Evolutionary conservation across 2,888 invertebrate species (phyloP), one percentile per base, ranked within the genome.

Genomic region (Sericinus montela): DNA sequence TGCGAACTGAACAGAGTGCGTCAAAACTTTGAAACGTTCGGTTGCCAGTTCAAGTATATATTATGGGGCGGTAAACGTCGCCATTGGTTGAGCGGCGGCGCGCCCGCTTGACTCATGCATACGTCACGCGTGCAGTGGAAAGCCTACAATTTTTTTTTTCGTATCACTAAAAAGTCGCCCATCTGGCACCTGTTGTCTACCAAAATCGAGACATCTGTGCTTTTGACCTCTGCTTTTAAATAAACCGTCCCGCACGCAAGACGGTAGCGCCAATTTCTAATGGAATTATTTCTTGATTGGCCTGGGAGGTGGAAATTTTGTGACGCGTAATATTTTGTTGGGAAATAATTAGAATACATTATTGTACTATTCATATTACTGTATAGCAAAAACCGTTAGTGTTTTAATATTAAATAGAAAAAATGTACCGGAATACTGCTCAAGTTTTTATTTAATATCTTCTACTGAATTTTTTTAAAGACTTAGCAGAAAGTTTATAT

Each of bases 31-130:
- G 84, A 68, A 68, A 66, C 62, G 63, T 49, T 57, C 65, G 65
- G 65, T 62, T 62, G 53, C 57, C 58, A 61, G 59, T 63, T 69
- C 72, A 72, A 69, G 81, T 80, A 78, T 85, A 80, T 82, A 85
- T 71, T 66, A 84, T 70, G 66, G 67, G 63, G 61, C 63, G 63
- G 60, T 53, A 58, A 61, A 53, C 56, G 62, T 59, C 44, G 58
- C 65, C 55, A 83, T 85, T 83, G 85, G 82, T 50, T 50, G 61
- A 53, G 38, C 49, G 48, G 52, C 69, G 77, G 65, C 80, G 80
- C 76, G 80, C 81, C 79, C 73, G 79, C 74, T 63, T 63, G 61
- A 62, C 60, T 65, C 66, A 63, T 54, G 41, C 47, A 64, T 72
- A 81, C 80, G 80, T 78, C 80, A 82, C 67, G 45, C 44, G 44